phyloP scores from a whole-genome alignment of 2,113 vertebrate species.

The Cricetomys ansorgei region DNA sequence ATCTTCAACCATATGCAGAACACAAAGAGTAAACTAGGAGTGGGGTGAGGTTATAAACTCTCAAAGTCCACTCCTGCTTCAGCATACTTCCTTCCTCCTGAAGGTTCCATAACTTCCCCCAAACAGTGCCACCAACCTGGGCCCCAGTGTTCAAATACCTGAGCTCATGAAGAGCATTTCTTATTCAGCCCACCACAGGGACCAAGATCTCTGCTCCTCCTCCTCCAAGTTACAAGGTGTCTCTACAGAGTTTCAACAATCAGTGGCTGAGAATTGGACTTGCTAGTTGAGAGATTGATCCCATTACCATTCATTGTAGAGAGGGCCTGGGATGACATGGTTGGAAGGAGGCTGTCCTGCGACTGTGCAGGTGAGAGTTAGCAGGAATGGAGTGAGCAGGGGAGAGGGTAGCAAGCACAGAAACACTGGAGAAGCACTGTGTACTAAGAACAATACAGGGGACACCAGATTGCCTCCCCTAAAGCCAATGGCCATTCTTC shows the following conservation, averaged over 20 bases:
- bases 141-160: neutral
- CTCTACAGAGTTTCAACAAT: no score
- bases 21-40: neutral
- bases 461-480: neutral
- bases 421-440: neutral
- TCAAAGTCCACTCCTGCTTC: neutral
- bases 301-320: no score
- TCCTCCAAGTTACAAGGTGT: neutral
- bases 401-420: no score
- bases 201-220: neutral
- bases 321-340: accelerated
- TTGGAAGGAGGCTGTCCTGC: neutral
- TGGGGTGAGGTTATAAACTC: neutral
- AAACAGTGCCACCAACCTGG: neutral
- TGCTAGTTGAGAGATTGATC: neutral
- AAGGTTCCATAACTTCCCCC: neutral
- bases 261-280: neutral
- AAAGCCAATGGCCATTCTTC: accelerated
- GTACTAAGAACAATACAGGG: no score
- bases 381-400: neutral
- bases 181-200: neutral
- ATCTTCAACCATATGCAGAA: neutral
- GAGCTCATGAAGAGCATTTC: neutral
- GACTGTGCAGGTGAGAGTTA: neutral
- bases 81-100: neutral